Conservation (phyloP, 1,140 invertebrate genomes). For the Caenorhabditis elegans region WBcel235 BX284604.4:11670501-11671000, state of each 20-base stretch:
- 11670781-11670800: not conserved
- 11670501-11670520: constrained; percentile 86
- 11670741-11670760: not conserved
- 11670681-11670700: not conserved
- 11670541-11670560: not conserved
- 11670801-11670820: not conserved
- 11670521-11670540: constrained; percentile 78
- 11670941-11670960: constrained; percentile 33
- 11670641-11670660: constrained; percentile 52
- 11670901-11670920: constrained; percentile 77
- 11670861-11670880: constrained; percentile 88
- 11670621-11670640: constrained; percentile 72
- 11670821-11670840: constrained; percentile 78
- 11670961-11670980: no score
- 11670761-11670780: constrained; percentile 19
- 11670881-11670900: constrained; percentile 86
- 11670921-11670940: constrained; percentile 75
- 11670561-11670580: constrained; percentile 38
- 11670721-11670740: no score
- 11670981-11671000: no score
- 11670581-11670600: constrained; percentile 83
- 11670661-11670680: constrained; percentile 3
- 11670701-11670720: no score
- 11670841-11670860: constrained; percentile 81
- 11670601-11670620: constrained; percentile 89